Evolutionary conservation across 1,140 invertebrate genomes (phyloP), one percentile per base, ranked within the genome.

Genomic region (Gonioctena quinquepunctata): DNA sequence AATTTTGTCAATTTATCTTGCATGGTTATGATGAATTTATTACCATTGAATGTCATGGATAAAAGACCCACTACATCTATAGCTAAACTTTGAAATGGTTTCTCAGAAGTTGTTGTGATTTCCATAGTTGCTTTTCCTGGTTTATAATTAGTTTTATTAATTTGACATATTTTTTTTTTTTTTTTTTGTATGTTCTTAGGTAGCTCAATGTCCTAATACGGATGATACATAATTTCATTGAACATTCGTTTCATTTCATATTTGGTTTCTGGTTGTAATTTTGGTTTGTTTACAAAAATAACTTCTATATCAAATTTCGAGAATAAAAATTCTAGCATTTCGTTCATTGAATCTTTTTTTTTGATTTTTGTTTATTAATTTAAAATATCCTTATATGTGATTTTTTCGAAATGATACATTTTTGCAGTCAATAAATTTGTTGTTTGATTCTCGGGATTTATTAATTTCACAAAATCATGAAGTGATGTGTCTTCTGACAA

Each of bases 1-100:
- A 72, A 81, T 72, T 82, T 82, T 1, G 79, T 81, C n/a, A 81
- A 42, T 56, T 82, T 78, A 60, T 82, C 81, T 73, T 82, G 80
- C 13, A 79, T 23, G 6, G 80, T 82, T 8, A 81, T 22, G n/a
- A 82, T 76, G 60, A 67, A 82, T 68, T 33, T 69, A 52, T 77
- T 74, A 19, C 71, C 75, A 4, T 63, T 68, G 64, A 69, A 71
- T 2, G 77, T 76, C 21, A 75, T 23, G 6, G 76, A 64, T 61
- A 82, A 63, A 16, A 78, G 81, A 22, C 80, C 79, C 25, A 81
- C 78, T n/a, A 81, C 77, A 67, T 81, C 78, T 2, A 81, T 42
- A 48, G 73, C 61, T 62, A 77, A n/a, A 16, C 68, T 49, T 73
- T 77, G 25, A 52, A 76, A 80, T 8, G 77, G 73, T 67, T 61